Evolutionary conservation across 1,140 invertebrate species (phyloP).

Genomic region (Aporrectodea caliginosa): DNA sequence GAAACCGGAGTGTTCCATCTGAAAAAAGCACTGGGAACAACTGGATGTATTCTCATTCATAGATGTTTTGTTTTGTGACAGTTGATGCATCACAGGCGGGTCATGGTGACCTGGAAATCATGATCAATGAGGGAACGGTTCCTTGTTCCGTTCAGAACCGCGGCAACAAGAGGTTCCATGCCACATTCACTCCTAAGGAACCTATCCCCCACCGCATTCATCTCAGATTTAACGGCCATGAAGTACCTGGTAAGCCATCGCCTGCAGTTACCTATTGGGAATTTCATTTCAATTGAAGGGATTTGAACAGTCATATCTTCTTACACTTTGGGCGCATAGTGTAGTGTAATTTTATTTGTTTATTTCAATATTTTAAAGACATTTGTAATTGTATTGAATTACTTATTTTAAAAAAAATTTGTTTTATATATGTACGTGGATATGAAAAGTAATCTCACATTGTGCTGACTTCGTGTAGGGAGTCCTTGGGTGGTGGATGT

Average conservation of each 20-base stretch:
- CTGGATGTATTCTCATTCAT: too few relatives aligned
- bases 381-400: too few relatives aligned
- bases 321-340: too few relatives aligned
- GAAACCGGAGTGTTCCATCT: too few relatives aligned
- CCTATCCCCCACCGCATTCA: constrained; percentile 89
- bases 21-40: too few relatives aligned
- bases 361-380: too few relatives aligned
- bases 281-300: constrained; percentile 67
- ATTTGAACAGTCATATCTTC: constrained; percentile 59
- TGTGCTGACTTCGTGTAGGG: constrained; percentile 67
- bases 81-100: constrained; percentile 92
- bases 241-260: constrained; percentile 72
- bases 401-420: too few relatives aligned
- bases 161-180: constrained; percentile 75
- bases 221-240: constrained; percentile 96
- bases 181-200: constrained; percentile 75
- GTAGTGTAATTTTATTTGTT: too few relatives aligned
- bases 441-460: too few relatives aligned
- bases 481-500: constrained; percentile 31
- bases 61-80: constrained; percentile 57
- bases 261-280: background rate
- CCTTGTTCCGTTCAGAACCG: constrained; percentile 87
- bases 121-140: constrained; percentile 93
- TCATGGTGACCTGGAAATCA: constrained; percentile 91
- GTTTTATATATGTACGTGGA: too few relatives aligned